Base-by-base conservation (phyloP, 2,797 vertebrate species). In the Hylomyscus alleni region DNA sequence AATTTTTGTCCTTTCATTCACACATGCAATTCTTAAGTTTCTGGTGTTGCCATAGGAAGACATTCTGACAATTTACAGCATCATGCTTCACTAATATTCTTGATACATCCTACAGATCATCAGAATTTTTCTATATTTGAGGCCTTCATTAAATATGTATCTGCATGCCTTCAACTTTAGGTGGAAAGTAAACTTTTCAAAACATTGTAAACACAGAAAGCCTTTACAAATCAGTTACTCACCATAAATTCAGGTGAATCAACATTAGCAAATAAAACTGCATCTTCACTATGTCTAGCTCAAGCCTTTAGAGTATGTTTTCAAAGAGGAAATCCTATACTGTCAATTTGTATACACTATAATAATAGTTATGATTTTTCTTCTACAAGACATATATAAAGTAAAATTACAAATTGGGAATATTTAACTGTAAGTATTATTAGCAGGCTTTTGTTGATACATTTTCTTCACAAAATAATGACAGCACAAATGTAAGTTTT, bases 401-500 rank as follows among this genome's bases (percentile, higher is more conserved):
- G 19, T 65, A 76, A 90, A 89, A 91, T 92, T 73, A 78, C 9
- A 95, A 88, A 95, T n/a, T 86, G 8, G 5, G 0, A 81, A 40
- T 84, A 92, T 83, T 65, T 82, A 91, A 80, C 85, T 78, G 56
- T n/a, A 94, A 92, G 9, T 88, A 88, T 75, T 67, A 14, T 69
- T 69, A 69, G 76, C 26, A 92, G n/a, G 69, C 54, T 60, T 67
- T 72, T 80, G n/a, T 60, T 77, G 44, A 92, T 65, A 19, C 89
- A 26, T 88, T 94, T 83, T 52, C 69, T 52, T 76, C 72, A 77
- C 81, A 67, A 88, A 60, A 80, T 84, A n/a, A 84, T 60, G 84
- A 97, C 77, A 94, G n/a, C n/a, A 83, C 60, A 89, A 83, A 52
- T 77, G 40, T 37, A 90, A 84, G 58, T 78, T 91, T 94, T 91